A percentile compares a stretch with the other conserved stretches of the same genome.
These are phyloP conservation scores for Drosophila algonquin DNA, from an alignment of 2,888 invertebrate genomes.

Conservation along the genomic window DNA sequence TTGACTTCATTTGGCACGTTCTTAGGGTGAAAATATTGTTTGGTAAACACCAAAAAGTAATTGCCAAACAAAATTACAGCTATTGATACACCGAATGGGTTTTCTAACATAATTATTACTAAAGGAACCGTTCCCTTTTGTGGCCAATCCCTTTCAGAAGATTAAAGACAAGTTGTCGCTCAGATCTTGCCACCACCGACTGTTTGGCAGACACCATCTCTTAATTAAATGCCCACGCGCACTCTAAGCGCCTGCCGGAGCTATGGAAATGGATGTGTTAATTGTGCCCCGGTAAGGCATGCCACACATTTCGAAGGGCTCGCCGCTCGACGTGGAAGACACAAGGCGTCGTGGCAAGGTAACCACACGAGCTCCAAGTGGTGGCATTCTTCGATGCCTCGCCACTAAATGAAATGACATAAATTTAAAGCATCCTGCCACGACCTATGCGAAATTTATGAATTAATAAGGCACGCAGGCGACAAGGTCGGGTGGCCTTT, in stretches of 20 bases:
- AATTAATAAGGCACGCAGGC: conserved; percentile 72
- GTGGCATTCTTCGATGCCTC: neutral
- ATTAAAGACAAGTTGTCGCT: neutral
- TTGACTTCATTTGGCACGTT: too few relatives aligned
- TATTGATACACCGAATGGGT: neutral
- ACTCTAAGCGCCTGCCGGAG: conserved; percentile 16
- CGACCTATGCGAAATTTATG: conserved; percentile 51
- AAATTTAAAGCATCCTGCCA: conserved; percentile 55
- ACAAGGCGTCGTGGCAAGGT: conserved; percentile 8
- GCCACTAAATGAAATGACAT: conserved; percentile 54
- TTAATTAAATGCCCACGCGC: conserved; percentile 42
- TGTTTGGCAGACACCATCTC: conserved; percentile 3
- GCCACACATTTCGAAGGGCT: conserved; percentile 28
- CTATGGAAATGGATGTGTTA: conserved; percentile 55
- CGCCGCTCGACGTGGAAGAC: conserved; percentile 30
- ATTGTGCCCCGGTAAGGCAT: conserved; percentile 41
- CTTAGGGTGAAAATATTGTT: too few relatives aligned
- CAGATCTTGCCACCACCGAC: neutral
- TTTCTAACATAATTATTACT: neutral
- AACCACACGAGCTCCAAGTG: conserved; percentile 13
- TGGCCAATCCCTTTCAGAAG: neutral
- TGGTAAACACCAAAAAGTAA: too few relatives aligned
- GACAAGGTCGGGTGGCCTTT: conserved; percentile 38
- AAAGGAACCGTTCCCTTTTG: neutral
- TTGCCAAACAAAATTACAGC: too few relatives aligned